These are phyloP conservation scores for Anguilla obscura DNA, from an alignment of 2,797 vertebrate species.

Conservation along the genomic window DNA sequence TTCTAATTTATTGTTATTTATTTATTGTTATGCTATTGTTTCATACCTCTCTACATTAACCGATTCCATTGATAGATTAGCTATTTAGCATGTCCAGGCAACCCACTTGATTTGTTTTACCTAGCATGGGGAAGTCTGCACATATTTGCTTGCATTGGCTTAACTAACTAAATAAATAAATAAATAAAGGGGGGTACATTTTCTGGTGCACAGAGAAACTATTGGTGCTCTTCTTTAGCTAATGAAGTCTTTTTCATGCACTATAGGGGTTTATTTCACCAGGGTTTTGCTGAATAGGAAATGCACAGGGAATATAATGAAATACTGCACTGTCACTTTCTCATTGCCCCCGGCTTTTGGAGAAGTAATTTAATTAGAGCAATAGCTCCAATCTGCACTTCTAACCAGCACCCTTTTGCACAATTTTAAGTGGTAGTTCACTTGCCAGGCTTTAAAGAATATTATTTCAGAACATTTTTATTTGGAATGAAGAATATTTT, in stretches of 20 bases:
- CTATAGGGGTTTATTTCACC: constrained; percentile 6
- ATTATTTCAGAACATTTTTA: background rate
- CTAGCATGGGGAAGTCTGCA: background rate
- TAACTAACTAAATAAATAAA: background rate
- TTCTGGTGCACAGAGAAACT: background rate
- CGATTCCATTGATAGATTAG: background rate
- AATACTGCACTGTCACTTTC: constrained; percentile 29
- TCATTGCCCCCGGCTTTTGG: constrained; percentile 11
- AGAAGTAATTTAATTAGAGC: constrained; percentile 20
- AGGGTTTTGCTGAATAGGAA: constrained; percentile 7
- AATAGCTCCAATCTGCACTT: constrained; percentile 6
- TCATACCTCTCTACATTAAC: background rate
- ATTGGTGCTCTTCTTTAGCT: background rate
- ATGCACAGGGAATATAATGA: constrained; percentile 15
- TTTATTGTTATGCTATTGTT: background rate
- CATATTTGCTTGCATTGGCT: background rate
- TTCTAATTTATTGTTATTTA: background rate
- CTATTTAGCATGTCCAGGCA: background rate
- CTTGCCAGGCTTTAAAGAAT: background rate
- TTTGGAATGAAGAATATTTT: background rate
- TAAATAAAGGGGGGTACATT: background rate
- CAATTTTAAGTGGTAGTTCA: constrained; percentile 11
- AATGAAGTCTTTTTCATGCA: constrained; percentile 19
- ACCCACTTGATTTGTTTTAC: background rate
- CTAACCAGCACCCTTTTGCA: background rate